These are phyloP conservation scores for Allophyes oxyacanthae DNA, from an alignment of 2,888 invertebrate genomes.

Conservation along the genomic window DNA sequence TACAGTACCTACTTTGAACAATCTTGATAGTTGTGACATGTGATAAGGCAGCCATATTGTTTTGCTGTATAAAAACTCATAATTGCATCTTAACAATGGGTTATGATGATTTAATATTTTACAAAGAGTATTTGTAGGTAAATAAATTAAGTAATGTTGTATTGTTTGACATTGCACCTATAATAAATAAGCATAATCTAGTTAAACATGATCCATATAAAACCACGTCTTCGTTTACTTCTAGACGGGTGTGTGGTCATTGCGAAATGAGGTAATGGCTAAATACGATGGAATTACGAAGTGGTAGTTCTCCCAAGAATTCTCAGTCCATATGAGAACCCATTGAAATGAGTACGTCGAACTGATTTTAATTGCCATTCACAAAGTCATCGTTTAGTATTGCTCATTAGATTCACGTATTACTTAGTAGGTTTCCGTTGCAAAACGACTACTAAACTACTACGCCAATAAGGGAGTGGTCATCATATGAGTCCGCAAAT, in stretches of 20 bases:
- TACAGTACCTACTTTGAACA: not conserved
- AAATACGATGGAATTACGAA: slow-evolving; percentile 8
- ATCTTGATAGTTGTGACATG: not conserved
- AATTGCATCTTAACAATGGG: too few species aligned
- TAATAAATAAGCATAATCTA: too few species aligned
- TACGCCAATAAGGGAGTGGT: slow-evolving; percentile 45
- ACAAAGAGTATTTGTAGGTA: too few species aligned
- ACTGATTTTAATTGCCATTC: slow-evolving; percentile 46
- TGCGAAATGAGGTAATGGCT: not conserved
- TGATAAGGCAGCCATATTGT: not conserved
- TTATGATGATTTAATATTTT: too few species aligned
- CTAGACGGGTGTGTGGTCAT: too few species aligned
- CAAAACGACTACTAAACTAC: slow-evolving; percentile 39
- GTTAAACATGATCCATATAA: too few species aligned
- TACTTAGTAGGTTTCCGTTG: slow-evolving; percentile 51
- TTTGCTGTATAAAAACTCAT: not conserved
- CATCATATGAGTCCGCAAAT: slow-evolving; percentile 51
- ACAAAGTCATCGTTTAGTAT: slow-evolving; percentile 55
- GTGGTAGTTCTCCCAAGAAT: slow-evolving; percentile 26
- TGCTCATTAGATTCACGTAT: slow-evolving; percentile 52
- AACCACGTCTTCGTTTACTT: too few species aligned
- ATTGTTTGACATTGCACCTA: too few species aligned
- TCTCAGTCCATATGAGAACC: slow-evolving; percentile 35
- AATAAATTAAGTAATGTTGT: too few species aligned
- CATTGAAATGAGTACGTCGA: slow-evolving; percentile 39